Base-by-base conservation (phyloP, 2,113 vertebrate species). In the Dunckerocampus dactyliophorus region DNA sequence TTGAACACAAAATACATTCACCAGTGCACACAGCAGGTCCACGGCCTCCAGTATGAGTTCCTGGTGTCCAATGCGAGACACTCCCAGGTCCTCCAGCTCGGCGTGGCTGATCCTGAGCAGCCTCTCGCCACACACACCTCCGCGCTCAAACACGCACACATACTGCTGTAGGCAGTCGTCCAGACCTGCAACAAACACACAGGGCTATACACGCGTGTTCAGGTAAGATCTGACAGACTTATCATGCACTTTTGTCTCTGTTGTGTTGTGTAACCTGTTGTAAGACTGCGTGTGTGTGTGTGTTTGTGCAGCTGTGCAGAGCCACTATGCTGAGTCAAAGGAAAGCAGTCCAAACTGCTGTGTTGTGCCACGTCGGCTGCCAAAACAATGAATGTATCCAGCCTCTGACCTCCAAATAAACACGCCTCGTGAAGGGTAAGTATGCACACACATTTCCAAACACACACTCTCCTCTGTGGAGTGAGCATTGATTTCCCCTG, bases 101-200 rank as follows among this genome's bases (percentile, higher is more conserved):
- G 95, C 95, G 74, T 98, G 96, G 78, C 95, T 98, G 73, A 98
- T 97, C 49, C 95, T 92, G 49, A 98, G 90, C 71, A 98, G 88
- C 68, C 96, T 91, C 85, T 98, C 96, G 0, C 96, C 96, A 51
- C 94, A 93, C 50, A 98, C 95, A 72, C 95, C 96, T 77, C 95
- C 95, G 17, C 93, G 91, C 81, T 98, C 95, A 62, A 98, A 97
- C 85, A 97, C 96, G 79, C 95, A 94, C 79, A 98, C 96, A 55
- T 98, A 98, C 73, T 98, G 95, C 79, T 98, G 96, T 83, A 98
- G 81, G 68, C 95, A 98, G 79, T 98, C 95, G 82, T 97, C 95
- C 80, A 98, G 92, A 80, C 95, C 95, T 98, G 75, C 16, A 80
- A 72, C 19, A 73, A 51, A 71, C 72, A 78, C 43, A 9, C 13